Base-by-base conservation (phyloP, 1,140 invertebrate species). In the Asobara japonica region DNA sequence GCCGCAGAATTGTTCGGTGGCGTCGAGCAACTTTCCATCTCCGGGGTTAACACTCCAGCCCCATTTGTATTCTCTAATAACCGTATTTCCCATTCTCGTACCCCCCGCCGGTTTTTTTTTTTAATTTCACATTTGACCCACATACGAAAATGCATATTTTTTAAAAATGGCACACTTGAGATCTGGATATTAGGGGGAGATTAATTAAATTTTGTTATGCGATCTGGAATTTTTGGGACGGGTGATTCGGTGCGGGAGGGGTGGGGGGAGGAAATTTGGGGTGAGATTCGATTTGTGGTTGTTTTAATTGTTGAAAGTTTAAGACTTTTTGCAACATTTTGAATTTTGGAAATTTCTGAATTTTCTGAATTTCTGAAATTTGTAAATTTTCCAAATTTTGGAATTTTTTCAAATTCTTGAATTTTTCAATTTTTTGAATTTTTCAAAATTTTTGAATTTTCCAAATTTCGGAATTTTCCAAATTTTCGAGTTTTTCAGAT, bases 1-100 rank as follows among this genome's bases (percentile, higher is more conserved):
- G 51, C 51, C 51, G 10, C 51, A 56, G 51, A 56, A 56, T 56
- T 56, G 51, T 56, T 56, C 25, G 51, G 51, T 56, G 51, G 20
- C 22, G 22, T 56, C 20, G 22, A 56, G 51, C 51, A 56, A 56
- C 51, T 56, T 56, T 56, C 22, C 51, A 56, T 56, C 51, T 56
- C 51, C 41, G 13, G 20, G 20, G 51, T 56, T 56, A 56, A 27
- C 51, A 56, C 51, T 25, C 41, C 41, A 45, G 1, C 18, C 41
- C 41, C 41, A 45, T 13, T 45, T 45, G n/a, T 45, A 45, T 45
- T 16, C 41, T 16, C 51, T 10, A 56, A 56, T 56, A 56, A 56
- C 22, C 13, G 41, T 16, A 38, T 38, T 38, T 45, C n/a, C 41
- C 41, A 13, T 18, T 45, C 41, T 16, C 41, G 25, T 56, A 25